Conservation (phyloP, 1,140 invertebrate genomes). For the Heliconius nattereri region DNA sequence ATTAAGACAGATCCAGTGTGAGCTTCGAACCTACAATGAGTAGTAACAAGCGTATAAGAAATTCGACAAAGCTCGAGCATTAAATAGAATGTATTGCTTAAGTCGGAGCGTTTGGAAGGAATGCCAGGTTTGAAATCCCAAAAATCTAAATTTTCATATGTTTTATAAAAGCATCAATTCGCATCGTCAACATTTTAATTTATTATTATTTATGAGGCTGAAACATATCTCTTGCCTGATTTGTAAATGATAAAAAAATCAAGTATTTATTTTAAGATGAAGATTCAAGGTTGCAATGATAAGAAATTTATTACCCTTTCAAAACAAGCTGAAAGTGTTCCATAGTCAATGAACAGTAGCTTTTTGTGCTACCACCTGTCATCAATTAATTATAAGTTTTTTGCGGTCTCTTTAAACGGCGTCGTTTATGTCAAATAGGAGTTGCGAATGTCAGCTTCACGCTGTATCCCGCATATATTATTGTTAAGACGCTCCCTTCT, state of each 20-base stretch:
- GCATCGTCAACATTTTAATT: background rate
- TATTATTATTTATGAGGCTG: background rate
- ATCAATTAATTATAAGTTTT: background rate
- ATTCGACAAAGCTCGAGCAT: too few species aligned
- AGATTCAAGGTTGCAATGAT: slow-evolving; percentile 2
- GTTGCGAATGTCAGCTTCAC: background rate
- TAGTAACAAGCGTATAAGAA: too few species aligned
- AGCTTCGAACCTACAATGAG: too few species aligned
- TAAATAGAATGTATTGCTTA: too few species aligned
- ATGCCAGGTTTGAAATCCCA: too few species aligned
- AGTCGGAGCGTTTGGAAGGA: too few species aligned
- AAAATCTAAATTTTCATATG: too few species aligned
- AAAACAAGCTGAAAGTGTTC: background rate
- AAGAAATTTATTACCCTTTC: background rate
- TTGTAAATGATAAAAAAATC: background rate
- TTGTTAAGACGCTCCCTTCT: too few species aligned
- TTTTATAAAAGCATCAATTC: too few species aligned
- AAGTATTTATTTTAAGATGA: background rate
- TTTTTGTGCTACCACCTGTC: slow-evolving; percentile 9
- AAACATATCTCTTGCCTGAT: background rate
- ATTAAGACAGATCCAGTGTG: too few species aligned
- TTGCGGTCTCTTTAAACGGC: background rate
- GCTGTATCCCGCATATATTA: too few species aligned
- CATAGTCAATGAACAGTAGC: background rate
- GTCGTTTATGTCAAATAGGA: background rate